Conservation (phyloP, 1,140 invertebrate genomes). For the Drosophila prosaltans region DNA sequence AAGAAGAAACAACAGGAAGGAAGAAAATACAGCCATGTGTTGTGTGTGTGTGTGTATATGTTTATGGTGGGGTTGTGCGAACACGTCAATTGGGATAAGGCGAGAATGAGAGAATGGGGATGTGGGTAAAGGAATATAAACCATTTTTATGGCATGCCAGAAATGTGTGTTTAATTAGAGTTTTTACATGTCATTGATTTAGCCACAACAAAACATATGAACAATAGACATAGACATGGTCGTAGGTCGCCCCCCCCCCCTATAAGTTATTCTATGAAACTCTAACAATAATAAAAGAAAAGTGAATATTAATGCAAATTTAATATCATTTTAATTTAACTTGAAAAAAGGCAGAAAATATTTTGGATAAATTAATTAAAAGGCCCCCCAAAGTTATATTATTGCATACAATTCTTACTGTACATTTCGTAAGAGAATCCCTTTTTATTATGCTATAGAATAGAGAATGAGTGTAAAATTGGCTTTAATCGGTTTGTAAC, state of each 20-base stretch:
- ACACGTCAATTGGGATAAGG: neutral
- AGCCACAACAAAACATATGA: slow-evolving; percentile 27
- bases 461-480: neutral
- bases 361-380: too few species aligned
- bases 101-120: neutral
- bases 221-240: neutral
- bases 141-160: slow-evolving; percentile 35
- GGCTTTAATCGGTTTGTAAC: too few species aligned
- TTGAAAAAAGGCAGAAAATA: too few species aligned
- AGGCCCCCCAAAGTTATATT: too few species aligned
- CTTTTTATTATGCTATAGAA: too few species aligned
- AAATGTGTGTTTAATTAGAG: slow-evolving; percentile 78
- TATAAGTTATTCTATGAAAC: neutral
- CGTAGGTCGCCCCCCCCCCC: neutral
- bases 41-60: slow-evolving; percentile 27
- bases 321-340: neutral
- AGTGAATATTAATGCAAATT: neutral
- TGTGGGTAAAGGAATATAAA: slow-evolving; percentile 20
- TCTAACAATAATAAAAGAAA: neutral
- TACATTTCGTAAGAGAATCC: too few species aligned
- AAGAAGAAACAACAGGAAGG: slow-evolving; percentile 25
- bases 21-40: slow-evolving; percentile 31
- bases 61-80: slow-evolving; percentile 46
- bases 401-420: too few species aligned
- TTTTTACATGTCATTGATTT: slow-evolving; percentile 79